Conservation (phyloP, 2,113 vertebrate genomes). For the Trachemys scripta region DNA sequence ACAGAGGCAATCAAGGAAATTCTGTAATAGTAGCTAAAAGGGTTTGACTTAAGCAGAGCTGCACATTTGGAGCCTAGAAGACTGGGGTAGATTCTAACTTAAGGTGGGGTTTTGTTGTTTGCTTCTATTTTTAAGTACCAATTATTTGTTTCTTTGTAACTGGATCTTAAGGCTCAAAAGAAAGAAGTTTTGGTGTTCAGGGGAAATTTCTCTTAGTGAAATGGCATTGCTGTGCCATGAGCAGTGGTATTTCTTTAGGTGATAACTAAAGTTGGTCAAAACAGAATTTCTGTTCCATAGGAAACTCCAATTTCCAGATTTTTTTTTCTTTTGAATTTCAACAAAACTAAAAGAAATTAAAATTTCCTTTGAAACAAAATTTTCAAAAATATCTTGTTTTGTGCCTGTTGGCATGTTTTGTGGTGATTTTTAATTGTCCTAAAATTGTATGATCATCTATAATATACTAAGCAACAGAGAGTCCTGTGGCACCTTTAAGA, state of each 20-base stretch:
- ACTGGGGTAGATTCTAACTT: neutral
- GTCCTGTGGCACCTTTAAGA: too few relatives aligned
- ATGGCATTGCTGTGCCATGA: neutral
- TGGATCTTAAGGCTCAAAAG: neutral
- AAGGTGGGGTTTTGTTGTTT: neutral
- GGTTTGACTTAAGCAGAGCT: neutral
- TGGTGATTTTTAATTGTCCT: neutral
- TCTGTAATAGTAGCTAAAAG: neutral
- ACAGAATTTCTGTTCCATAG: neutral
- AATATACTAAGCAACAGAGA: neutral
- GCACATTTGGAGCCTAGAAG: neutral
- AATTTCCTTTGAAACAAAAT: neutral
- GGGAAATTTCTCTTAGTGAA: neutral
- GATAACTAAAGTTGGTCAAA: neutral
- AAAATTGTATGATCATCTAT: neutral
- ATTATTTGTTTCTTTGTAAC: neutral
- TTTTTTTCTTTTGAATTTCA: neutral
- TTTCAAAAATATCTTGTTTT: neutral
- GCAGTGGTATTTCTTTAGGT: neutral
- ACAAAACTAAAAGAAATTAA: neutral
- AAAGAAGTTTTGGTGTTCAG: neutral
- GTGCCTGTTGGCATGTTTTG: neutral
- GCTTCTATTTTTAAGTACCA: fast-evolving
- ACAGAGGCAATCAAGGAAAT: neutral
- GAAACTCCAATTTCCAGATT: neutral